Percentiles rank a stretch among this genome's conserved stretches.
These are phyloP conservation scores for Rugalucina vietnamica DNA, from an alignment of 2,888 invertebrate species.

Conservation along the genomic window DNA sequence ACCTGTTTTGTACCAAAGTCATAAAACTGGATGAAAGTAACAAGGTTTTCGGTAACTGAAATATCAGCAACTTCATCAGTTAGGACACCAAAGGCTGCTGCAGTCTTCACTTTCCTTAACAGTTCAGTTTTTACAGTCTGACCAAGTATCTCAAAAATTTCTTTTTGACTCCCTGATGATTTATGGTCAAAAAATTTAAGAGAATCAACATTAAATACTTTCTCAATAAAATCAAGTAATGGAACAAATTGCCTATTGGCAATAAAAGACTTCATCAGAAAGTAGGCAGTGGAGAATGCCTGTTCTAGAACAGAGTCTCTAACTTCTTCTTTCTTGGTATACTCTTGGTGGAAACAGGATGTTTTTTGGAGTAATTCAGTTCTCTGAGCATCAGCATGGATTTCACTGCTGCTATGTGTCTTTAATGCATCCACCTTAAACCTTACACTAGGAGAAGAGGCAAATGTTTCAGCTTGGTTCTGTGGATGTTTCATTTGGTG, in stretches of 20 bases:
- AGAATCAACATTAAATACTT: conserved; percentile 12
- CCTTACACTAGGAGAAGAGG: conserved; percentile 5
- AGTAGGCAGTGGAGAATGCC: conserved; percentile 29
- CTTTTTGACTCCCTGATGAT: conserved; percentile 19
- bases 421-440: conserved; percentile 27
- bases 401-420: not conserved
- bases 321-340: conserved; percentile 2
- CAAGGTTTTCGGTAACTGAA: conserved; percentile 13
- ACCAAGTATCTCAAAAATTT: conserved; percentile 30
- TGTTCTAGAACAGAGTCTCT: conserved; percentile 12
- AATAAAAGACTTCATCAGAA: conserved; percentile 35
- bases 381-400: conserved; percentile 3
- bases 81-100: conserved; percentile 23
- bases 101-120: conserved; percentile 8
- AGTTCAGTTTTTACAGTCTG: conserved; percentile 3
- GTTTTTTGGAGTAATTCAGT: conserved; percentile 25
- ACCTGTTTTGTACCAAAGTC: not conserved
- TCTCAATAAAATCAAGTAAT: conserved; percentile 34
- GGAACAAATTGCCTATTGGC: conserved; percentile 23
- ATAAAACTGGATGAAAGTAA: conserved; percentile 34
- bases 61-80: conserved; percentile 45
- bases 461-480: conserved; percentile 23
- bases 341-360: conserved; percentile 25
- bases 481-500: conserved; percentile 26
- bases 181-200: conserved; percentile 42